Evolutionary conservation across 2,797 vertebrate genomes (phyloP), one percentile per base, ranked within the genome.

Genomic region (Prunella strophiata): DNA sequence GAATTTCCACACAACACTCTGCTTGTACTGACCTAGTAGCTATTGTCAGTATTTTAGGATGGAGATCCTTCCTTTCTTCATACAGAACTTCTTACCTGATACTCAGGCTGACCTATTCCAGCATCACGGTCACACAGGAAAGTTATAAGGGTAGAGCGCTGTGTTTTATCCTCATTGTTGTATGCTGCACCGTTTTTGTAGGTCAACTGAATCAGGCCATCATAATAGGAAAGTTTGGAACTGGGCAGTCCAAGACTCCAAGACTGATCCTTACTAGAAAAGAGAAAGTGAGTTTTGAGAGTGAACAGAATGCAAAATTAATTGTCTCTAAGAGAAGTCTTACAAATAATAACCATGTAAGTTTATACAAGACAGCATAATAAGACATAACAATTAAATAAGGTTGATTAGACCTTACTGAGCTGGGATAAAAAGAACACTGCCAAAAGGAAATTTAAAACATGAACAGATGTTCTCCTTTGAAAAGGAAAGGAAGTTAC

Each of bases 141-240:
- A 74, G 99, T 99, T 97, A 99, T 99, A 45, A 98, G 97, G 0
- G 99, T 98, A 59, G 99, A 98, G 47, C 99, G 97, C 3, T 66
- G 98, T 0, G 98, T 99, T 91, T 98, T 98, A 9, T 97, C 93
- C 19, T 96, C 67, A 61, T 99, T 89, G 67, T 99, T 99, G 94
- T 99, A 99, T 72, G 94, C 88, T 6, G 98, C 98, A 54, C 99
- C 99, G 2, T 99, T 98, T 47, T 16, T 97, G 96, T 99, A 99
- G 52, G 61, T 97, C 83, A 99, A 84, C 96, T 99, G 98, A 96
- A 99, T 98, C 96, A 99, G 98, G n/a, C 99, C 99, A 51, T 99
- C 97, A 5, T 99, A 99, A 95, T 99, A 99, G 0, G 98, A 98
- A 81, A 99, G 98, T 29, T 68, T 98, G 22, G 98, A 97, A 89